Evolutionary conservation across 2,113 vertebrate species (phyloP).

Genomic region (Neomonachus schauinslandi): DNA sequence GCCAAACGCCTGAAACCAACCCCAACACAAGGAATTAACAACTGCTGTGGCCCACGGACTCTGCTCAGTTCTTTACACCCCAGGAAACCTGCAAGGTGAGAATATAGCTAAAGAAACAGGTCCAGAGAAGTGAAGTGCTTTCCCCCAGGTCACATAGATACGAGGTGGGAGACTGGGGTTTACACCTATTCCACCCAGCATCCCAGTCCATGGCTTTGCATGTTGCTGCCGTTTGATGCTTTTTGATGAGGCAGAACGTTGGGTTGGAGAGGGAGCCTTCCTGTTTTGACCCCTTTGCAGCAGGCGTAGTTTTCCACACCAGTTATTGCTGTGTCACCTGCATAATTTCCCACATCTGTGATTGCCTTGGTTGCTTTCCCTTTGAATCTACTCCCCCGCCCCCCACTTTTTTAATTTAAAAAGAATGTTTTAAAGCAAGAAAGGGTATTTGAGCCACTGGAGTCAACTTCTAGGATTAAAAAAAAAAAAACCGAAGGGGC

Average conservation of each 20-base stretch:
- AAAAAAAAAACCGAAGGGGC: background rate
- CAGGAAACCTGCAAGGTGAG: background rate
- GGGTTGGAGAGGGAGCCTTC: background rate
- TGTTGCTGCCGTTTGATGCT: no score
- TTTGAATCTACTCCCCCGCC: background rate
- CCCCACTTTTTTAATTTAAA: background rate
- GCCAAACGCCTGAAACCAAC: background rate
- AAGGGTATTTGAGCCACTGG: background rate
- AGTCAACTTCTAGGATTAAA: background rate
- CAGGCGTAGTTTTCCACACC: background rate
- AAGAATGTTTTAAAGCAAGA: background rate
- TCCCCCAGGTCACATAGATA: background rate
- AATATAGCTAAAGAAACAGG: background rate
- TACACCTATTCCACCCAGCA: background rate
- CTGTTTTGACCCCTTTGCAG: background rate
- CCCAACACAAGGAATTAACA: background rate
- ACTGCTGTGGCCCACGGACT: background rate
- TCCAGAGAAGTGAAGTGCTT: background rate
- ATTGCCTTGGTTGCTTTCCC: background rate
- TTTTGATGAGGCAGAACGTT: background rate
- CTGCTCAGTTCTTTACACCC: background rate
- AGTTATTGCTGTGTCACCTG: background rate
- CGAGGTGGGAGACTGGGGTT: background rate
- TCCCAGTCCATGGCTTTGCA: background rate
- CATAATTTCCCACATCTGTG: background rate